Percentiles rank a stretch among this genome's conserved stretches.
phyloP scores from a whole-genome alignment of 1,140 invertebrate genomes.

The Himalopsyche phryganea region DNA sequence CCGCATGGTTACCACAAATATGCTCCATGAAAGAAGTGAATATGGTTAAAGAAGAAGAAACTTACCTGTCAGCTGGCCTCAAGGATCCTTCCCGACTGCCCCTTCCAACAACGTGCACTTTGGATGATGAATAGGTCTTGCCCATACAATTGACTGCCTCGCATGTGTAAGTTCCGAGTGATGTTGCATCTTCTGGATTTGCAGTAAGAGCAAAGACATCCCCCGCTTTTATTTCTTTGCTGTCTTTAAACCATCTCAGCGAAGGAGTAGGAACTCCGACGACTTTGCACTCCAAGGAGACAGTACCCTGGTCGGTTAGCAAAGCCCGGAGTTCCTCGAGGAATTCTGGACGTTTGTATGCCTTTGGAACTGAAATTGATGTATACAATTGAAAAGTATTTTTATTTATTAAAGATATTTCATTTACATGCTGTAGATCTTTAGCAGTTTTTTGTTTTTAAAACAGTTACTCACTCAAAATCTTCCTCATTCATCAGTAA shows the following conservation, averaged over 20 bases:
- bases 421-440: too few species aligned
- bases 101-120: slow-evolving; percentile 70
- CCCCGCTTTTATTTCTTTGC: slow-evolving; percentile 80
- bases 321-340: slow-evolving; percentile 76
- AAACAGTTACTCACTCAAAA: too few species aligned
- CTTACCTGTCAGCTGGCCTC: slow-evolving; percentile 55
- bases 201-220: slow-evolving; percentile 83
- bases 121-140: slow-evolving; percentile 73
- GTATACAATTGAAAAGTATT: too few species aligned
- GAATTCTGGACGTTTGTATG: slow-evolving; percentile 83
- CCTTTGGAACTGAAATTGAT: slow-evolving; percentile 74
- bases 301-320: slow-evolving; percentile 81
- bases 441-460: too few species aligned
- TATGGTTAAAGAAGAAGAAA: background rate
- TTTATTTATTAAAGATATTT: too few species aligned
- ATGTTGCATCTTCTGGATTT: slow-evolving; percentile 75
- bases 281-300: slow-evolving; percentile 85
- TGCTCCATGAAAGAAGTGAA: background rate
- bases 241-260: slow-evolving; percentile 80
- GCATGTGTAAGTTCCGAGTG: slow-evolving; percentile 79
- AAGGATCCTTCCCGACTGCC: slow-evolving; percentile 62
- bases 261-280: slow-evolving; percentile 80
- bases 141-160: slow-evolving; percentile 87
- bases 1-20: too few species aligned
- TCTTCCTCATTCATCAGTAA: too few species aligned